Evolutionary conservation across 2,888 invertebrate genomes (phyloP).

Genomic region (Heterodera filipjevi): DNA sequence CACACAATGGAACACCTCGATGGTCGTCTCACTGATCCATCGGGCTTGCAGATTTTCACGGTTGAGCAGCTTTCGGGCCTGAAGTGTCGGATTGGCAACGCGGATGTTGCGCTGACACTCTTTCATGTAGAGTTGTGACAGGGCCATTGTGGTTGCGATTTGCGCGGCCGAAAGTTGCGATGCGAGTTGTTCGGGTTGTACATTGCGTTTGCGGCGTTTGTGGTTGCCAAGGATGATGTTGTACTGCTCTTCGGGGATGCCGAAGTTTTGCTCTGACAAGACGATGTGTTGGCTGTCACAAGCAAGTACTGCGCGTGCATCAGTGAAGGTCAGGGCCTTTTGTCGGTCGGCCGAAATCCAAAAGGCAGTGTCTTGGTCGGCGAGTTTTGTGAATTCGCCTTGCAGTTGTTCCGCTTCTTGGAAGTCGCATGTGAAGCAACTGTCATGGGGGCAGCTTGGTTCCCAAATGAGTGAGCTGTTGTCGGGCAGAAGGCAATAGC

Average conservation of each 20-base stretch:
- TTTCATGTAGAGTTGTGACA: neutral
- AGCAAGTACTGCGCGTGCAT: neutral
- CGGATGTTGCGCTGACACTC: neutral
- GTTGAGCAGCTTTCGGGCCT: neutral
- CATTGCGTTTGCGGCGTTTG: neutral
- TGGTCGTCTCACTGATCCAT: neutral
- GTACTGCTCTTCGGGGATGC: neutral
- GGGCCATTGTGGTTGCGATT: neutral
- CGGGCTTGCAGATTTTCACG: neutral
- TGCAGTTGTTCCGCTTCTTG: neutral
- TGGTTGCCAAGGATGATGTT: neutral
- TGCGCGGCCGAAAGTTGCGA: neutral
- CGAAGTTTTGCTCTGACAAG: neutral
- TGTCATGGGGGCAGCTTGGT: neutral
- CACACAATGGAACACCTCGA: neutral
- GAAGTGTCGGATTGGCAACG: neutral
- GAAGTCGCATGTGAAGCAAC: neutral
- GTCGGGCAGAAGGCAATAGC: neutral
- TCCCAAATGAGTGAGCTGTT: neutral
- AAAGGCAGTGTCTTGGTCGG: neutral
- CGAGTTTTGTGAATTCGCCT: neutral
- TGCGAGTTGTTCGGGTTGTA: neutral
- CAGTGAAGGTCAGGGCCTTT: slow-evolving; percentile 1
- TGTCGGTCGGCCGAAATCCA: neutral
- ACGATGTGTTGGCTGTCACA: neutral